phyloP scores from a whole-genome alignment of 1,140 invertebrate genomes.

The Akabosia matsudoensis region DNA sequence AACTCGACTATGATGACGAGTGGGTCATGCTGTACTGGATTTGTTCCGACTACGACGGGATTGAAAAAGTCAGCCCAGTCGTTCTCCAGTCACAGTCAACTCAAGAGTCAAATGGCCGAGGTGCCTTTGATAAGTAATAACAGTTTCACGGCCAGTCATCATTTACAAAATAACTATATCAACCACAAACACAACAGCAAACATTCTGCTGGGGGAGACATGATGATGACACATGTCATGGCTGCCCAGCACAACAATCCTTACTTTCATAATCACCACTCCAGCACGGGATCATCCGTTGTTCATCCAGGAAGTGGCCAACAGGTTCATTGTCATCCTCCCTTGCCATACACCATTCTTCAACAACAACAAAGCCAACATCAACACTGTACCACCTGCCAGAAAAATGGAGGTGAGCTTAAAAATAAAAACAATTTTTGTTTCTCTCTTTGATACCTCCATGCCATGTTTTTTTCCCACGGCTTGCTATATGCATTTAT shows the following conservation, averaged over 20 bases:
- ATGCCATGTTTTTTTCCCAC: background rate
- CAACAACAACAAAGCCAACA: conserved; percentile 32
- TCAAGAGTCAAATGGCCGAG: background rate
- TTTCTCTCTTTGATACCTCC: background rate
- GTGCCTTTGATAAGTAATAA: background rate
- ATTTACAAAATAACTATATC: background rate
- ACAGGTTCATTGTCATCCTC: conserved; percentile 8
- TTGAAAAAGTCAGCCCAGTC: conserved; percentile 12
- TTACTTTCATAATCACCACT: background rate
- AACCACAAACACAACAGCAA: background rate
- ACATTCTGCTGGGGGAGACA: background rate
- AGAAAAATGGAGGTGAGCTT: conserved; percentile 15
- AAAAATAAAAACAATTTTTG: background rate
- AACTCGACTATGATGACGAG: background rate
- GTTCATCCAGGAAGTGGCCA: background rate
- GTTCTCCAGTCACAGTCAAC: background rate
- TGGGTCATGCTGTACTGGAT: background rate
- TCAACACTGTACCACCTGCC: conserved; percentile 28
- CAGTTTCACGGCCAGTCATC: background rate
- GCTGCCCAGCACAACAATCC: background rate
- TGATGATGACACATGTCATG: conserved; percentile 2
- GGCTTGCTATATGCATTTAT: background rate
- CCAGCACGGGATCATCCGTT: background rate
- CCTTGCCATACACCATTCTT: conserved; percentile 16
- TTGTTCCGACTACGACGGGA: conserved; percentile 6